Percentiles rank a stretch among this genome's conserved stretches.
Evolutionary conservation across 2,797 vertebrate species (phyloP).

Genomic region (Tenualosa thibaudeaui): DNA sequence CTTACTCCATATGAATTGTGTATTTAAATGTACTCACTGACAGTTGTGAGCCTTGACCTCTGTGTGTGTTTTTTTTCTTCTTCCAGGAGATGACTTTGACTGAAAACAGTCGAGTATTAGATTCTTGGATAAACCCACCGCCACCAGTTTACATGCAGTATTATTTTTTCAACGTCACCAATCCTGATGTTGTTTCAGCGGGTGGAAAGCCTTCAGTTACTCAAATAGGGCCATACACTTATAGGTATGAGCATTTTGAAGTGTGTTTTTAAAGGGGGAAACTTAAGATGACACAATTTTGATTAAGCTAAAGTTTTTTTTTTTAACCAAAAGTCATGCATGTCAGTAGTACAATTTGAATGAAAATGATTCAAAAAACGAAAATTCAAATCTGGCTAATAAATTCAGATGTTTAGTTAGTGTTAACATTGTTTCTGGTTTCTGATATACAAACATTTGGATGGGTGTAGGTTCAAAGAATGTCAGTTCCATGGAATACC

Average conservation of each 20-base stretch:
- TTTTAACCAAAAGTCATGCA: too few relatives aligned
- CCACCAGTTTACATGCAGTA: slow-evolving; percentile 83
- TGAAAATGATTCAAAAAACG: too few relatives aligned
- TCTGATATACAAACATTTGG: not conserved
- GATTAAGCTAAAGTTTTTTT: not conserved
- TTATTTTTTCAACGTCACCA: slow-evolving; percentile 84
- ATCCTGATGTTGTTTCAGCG: slow-evolving; percentile 71
- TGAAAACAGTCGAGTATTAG: slow-evolving; percentile 74
- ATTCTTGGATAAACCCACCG: slow-evolving; percentile 80
- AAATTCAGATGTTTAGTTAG: too few relatives aligned
- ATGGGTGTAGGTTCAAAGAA: not conserved
- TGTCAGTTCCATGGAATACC: not conserved
- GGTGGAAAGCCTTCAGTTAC: slow-evolving; percentile 72
- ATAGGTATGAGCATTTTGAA: slow-evolving; percentile 65
- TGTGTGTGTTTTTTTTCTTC: not conserved
- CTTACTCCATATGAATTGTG: too few relatives aligned
- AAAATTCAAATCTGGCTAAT: too few relatives aligned
- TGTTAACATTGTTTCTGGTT: too few relatives aligned
- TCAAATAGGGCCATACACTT: slow-evolving; percentile 81
- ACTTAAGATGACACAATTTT: not conserved
- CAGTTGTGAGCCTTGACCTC: slow-evolving; percentile 8
- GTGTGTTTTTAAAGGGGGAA: not conserved
- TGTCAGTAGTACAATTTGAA: too few relatives aligned
- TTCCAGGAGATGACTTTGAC: slow-evolving; percentile 76
- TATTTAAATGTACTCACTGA: too few relatives aligned